Evolutionary conservation across 1,140 invertebrate genomes (phyloP).

Genomic region (Octopus sinensis): DNA sequence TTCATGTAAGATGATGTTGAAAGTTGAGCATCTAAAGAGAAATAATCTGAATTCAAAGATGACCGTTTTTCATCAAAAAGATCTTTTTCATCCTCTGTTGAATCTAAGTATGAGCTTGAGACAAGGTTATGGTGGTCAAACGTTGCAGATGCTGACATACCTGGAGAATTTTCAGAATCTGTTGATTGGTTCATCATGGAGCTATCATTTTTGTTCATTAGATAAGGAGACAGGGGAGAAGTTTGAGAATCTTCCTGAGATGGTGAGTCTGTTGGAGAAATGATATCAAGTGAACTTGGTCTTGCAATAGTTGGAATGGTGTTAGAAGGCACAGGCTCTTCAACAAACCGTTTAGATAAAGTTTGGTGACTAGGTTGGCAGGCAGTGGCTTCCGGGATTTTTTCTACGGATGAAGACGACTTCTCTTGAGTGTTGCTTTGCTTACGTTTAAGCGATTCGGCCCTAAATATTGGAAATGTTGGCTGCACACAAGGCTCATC

Average conservation of each 20-base stretch:
- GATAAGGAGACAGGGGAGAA: conserved; percentile 8
- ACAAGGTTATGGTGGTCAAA: background rate
- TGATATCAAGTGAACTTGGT: background rate
- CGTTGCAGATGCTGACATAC: background rate
- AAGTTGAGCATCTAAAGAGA: background rate
- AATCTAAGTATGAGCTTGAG: background rate
- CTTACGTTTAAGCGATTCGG: background rate
- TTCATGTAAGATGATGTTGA: background rate
- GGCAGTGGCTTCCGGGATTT: too few species aligned
- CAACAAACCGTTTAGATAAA: too few species aligned
- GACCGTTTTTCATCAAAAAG: background rate
- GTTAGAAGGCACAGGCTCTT: background rate
- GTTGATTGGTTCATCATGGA: background rate
- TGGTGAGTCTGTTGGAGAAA: background rate
- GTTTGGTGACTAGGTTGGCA: too few species aligned
- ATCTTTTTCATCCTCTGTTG: background rate
- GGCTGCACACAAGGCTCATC: conserved; percentile 47
- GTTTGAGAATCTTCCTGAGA: conserved; percentile 9
- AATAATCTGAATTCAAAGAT: background rate
- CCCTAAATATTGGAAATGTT: conserved; percentile 22
- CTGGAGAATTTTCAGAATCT: background rate
- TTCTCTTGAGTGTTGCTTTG: background rate
- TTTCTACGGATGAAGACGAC: too few species aligned
- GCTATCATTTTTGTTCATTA: background rate
- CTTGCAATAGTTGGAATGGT: background rate